phyloP scores from a whole-genome alignment of 2,797 vertebrate species.

The Sebastiscus tertius region DNA sequence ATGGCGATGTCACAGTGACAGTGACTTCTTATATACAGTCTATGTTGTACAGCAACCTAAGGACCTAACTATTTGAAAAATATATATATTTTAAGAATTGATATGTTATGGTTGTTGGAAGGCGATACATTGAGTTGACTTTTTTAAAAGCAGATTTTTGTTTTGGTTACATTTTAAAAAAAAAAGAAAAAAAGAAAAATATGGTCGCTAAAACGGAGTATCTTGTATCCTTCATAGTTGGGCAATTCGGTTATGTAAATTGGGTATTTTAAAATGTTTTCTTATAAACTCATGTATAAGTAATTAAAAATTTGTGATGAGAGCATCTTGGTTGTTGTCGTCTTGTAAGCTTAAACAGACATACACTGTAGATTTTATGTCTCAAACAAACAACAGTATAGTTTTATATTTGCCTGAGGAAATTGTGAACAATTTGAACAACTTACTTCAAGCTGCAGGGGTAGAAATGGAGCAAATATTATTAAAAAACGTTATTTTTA shows the following conservation, averaged over 20 bases:
- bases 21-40: too few species aligned
- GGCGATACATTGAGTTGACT: background rate
- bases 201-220: background rate
- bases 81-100: background rate
- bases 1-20: too few species aligned
- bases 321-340: conserved; percentile 3
- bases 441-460: background rate
- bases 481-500: too few species aligned
- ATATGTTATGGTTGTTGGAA: background rate
- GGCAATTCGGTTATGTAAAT: background rate
- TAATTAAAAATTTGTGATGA: background rate
- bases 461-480: too few species aligned
- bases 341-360: background rate
- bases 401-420: conserved; percentile 7
- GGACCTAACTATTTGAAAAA: background rate
- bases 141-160: background rate
- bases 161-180: background rate
- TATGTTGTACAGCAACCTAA: background rate
- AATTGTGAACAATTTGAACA: background rate
- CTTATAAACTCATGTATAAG: background rate
- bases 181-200: background rate
- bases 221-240: background rate
- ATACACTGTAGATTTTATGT: background rate
- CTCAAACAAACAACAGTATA: background rate
- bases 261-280: background rate